phyloP scores from a whole-genome alignment of 2,113 vertebrate genomes.

The Rutilus rutilus region DNA sequence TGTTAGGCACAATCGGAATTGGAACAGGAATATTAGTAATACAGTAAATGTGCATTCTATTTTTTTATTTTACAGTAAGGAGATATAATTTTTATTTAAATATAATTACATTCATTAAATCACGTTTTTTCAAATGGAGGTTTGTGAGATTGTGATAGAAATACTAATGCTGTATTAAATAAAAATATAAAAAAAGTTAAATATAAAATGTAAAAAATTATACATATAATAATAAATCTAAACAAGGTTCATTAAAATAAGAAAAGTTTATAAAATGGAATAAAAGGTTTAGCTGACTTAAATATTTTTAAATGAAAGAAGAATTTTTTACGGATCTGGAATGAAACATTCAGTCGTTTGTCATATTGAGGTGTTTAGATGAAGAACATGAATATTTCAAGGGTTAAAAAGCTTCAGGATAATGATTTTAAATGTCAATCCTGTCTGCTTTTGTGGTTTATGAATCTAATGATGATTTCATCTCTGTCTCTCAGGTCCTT shows the following conservation, averaged over 20 bases:
- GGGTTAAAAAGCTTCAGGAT: neutral
- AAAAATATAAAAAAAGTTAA: neutral
- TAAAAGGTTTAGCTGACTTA: neutral
- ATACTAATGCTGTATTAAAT: neutral
- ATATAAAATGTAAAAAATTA: neutral
- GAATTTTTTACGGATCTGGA: neutral
- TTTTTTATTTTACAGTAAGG: neutral
- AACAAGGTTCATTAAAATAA: neutral
- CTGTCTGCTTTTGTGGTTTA: neutral
- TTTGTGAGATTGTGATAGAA: neutral
- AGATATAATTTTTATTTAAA: neutral
- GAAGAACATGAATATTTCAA: neutral
- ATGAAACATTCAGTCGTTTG: neutral
- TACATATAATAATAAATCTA: neutral
- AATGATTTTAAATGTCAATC: neutral
- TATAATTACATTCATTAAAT: neutral
- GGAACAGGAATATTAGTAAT: neutral
- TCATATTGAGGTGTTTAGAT: no score
- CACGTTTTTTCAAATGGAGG: neutral
- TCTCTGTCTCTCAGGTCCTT: slow-evolving; percentile 85
- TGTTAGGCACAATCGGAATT: no score
- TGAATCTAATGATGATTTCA: neutral
- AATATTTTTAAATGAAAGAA: neutral
- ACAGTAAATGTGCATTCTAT: neutral
- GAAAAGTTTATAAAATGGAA: neutral